These are phyloP conservation scores for Cataglyphis cursor DNA, from an alignment of 2,888 invertebrate genomes.

Conservation along the genomic window DNA sequence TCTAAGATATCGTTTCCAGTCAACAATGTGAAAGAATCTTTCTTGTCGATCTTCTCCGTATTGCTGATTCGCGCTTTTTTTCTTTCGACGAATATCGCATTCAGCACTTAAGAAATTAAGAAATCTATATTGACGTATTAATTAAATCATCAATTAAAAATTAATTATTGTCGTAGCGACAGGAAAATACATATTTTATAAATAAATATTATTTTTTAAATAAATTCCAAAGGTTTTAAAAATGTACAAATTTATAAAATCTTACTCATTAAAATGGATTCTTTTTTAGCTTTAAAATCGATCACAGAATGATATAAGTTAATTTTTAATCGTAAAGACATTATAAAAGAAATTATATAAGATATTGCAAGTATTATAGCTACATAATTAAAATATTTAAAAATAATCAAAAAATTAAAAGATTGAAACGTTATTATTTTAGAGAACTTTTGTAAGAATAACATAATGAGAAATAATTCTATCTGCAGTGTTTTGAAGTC, in stretches of 20 bases:
- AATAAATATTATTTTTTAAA: slow-evolving; percentile 1
- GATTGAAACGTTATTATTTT: not conserved
- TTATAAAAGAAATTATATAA: not conserved
- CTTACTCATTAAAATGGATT: not conserved
- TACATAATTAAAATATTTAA: too few relatives aligned
- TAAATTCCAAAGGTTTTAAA: not conserved
- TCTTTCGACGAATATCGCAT: slow-evolving; percentile 30
- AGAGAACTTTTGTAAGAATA: not conserved
- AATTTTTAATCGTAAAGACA: not conserved
- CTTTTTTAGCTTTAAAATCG: not conserved
- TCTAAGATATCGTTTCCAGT: slow-evolving; percentile 62
- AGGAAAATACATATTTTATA: not conserved
- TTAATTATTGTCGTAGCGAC: not conserved
- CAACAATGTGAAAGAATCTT: slow-evolving; percentile 57
- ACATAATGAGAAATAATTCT: not conserved
- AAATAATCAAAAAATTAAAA: not conserved
- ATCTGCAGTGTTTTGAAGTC: not conserved
- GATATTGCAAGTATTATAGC: not conserved
- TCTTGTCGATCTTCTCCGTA: slow-evolving; percentile 9
- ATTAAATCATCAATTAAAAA: not conserved
- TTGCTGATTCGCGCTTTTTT: slow-evolving; percentile 18
- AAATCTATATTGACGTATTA: not conserved
- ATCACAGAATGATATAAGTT: not conserved
- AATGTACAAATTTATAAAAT: not conserved
- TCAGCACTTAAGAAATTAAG: slow-evolving; percentile 8